Percentiles rank a stretch among this genome's conserved stretches.
These are phyloP conservation scores for Hemitrygon akajei DNA, from an alignment of 2,797 vertebrate species.

Conservation along the genomic window DNA sequence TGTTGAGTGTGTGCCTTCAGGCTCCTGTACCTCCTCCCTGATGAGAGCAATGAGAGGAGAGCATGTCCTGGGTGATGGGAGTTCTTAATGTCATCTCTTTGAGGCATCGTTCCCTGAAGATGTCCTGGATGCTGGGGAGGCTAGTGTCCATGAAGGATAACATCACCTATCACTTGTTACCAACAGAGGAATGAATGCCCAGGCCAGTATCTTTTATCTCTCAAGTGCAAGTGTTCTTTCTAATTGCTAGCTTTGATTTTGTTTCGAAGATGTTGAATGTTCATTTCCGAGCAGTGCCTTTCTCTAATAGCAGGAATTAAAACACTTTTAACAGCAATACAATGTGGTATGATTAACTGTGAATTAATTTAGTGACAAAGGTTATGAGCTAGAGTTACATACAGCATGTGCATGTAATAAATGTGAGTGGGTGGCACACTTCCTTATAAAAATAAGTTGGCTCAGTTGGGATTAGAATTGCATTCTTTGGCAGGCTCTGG, in stretches of 20 bases:
- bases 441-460: constrained; percentile 15
- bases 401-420: constrained; percentile 20
- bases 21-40: no score
- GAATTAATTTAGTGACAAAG: not conserved
- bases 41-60: no score
- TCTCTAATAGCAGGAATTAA: not conserved
- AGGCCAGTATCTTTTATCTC: no score
- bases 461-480: constrained; percentile 18
- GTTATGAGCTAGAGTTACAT: constrained; percentile 4
- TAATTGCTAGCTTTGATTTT: not conserved
- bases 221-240: not conserved
- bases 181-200: no score
- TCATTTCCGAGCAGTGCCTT: not conserved
- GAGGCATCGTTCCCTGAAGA: no score
- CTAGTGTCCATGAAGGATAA: no score
- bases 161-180: no score
- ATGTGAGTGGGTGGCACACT: constrained; percentile 19
- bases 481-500: constrained; percentile 26
- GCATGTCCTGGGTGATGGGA: no score
- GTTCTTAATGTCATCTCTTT: no score
- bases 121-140: no score
- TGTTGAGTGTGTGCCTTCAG: no score
- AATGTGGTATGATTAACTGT: not conserved
- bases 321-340: not conserved
- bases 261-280: not conserved